Conservation (phyloP, 1,140 invertebrate species). For the Nebria ingens region DNA sequence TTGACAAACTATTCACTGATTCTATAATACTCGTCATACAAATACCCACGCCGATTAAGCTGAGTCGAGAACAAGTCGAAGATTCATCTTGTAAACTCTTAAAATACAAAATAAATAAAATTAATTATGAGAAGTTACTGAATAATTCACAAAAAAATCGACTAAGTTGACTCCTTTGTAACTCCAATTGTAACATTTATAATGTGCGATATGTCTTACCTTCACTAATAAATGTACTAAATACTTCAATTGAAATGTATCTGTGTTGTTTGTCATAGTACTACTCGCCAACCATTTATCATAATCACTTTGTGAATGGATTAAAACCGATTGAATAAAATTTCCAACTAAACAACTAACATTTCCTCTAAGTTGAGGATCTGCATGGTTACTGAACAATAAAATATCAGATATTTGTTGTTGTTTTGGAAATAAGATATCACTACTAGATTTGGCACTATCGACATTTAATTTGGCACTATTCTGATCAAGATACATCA, state of each 20-base stretch:
- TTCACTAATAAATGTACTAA: constrained; percentile 43
- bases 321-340: constrained; percentile 52
- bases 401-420: constrained; percentile 59
- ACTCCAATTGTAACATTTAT: background rate
- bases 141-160: constrained; percentile 7
- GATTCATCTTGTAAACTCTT: constrained; percentile 59
- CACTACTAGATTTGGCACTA: constrained; percentile 20
- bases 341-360: constrained; percentile 54
- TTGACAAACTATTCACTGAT: constrained; percentile 40
- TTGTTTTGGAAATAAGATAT: too few relatives aligned
- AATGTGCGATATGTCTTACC: constrained; percentile 30
- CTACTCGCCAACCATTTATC: constrained; percentile 36
- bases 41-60: constrained; percentile 43
- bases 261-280: constrained; percentile 27
- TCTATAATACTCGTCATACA: constrained; percentile 51
- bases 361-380: constrained; percentile 74
- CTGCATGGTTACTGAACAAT: constrained; percentile 57
- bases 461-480: constrained; percentile 8
- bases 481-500: constrained; percentile 47
- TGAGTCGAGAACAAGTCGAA: constrained; percentile 54
- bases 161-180: too few relatives aligned
- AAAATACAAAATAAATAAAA: constrained; percentile 19
- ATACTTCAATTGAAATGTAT: constrained; percentile 36
- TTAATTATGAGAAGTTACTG: too few relatives aligned
- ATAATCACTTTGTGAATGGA: constrained; percentile 46